A percentile compares a stretch with the other conserved stretches of the same genome.
These are phyloP conservation scores for Actinia tenebrosa DNA, from an alignment of 64 coral and sea anemone genomes.

Conservation along the genomic window DNA sequence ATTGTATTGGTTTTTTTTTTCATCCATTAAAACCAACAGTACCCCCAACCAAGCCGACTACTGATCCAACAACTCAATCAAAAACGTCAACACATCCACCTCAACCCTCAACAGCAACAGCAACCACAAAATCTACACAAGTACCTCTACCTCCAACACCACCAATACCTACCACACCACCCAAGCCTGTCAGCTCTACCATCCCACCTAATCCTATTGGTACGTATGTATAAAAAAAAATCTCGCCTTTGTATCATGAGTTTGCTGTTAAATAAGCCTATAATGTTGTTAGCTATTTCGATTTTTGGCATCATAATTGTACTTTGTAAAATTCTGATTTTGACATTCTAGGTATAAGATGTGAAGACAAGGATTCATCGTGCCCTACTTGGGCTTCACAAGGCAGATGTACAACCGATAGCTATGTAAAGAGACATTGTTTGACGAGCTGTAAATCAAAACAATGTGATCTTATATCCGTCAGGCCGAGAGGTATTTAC, in stretches of 20 bases:
- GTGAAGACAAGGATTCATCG: slow-evolving; percentile 29
- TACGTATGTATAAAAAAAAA: not conserved
- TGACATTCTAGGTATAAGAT: slow-evolving; percentile 26
- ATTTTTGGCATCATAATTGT: not conserved
- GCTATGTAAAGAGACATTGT: slow-evolving; percentile 39
- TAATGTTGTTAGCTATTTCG: no score
- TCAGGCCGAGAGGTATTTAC: slow-evolving; percentile 16
- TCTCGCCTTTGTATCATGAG: no score
- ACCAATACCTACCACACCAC: slow-evolving; percentile 14
- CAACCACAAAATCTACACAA: not conserved
- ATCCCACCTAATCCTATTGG: slow-evolving; percentile 34
- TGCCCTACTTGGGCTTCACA: slow-evolving; percentile 18
- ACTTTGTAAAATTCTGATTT: no score
- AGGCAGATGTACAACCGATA: slow-evolving; percentile 26
- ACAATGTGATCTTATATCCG: slow-evolving; percentile 32
- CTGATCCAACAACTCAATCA: not conserved
- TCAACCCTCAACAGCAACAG: not conserved
- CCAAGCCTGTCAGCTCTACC: not conserved
- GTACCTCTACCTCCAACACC: not conserved
- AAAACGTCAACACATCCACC: not conserved
- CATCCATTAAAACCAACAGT: not conserved
- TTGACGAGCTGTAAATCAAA: slow-evolving; percentile 45
- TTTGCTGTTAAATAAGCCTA: no score
- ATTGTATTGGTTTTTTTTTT: not conserved
- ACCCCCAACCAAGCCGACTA: slow-evolving; percentile 8